These are phyloP conservation scores for Formicarius rufipectus DNA, from an alignment of 2,113 vertebrate species.

Conservation along the genomic window DNA sequence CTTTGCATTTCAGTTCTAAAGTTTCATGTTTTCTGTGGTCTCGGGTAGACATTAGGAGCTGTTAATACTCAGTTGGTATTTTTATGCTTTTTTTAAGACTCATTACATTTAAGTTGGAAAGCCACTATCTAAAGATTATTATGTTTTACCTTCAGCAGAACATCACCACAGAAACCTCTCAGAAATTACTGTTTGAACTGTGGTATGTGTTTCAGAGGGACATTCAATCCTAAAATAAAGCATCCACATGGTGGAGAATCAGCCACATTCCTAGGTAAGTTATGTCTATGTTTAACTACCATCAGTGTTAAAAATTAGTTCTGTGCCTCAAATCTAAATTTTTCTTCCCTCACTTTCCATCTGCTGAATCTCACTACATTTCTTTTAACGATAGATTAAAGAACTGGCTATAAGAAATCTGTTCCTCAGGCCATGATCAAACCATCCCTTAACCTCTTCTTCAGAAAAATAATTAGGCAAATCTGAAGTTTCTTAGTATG, in stretches of 20 bases:
- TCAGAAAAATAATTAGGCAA: background rate
- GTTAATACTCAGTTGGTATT: background rate
- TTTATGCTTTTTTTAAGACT: background rate
- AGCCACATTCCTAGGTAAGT: background rate
- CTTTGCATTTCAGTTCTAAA: background rate
- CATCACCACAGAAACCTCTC: background rate
- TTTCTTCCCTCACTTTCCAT: background rate
- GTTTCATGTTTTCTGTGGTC: background rate
- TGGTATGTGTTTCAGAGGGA: background rate
- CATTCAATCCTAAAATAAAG: background rate
- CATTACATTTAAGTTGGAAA: background rate
- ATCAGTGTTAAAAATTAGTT: slow-evolving; percentile 4
- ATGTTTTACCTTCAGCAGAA: slow-evolving; percentile 7
- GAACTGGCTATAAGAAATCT: background rate
- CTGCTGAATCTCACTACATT: background rate
- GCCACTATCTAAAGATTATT: background rate
- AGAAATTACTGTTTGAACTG: background rate
- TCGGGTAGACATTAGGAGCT: background rate
- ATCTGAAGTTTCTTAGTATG: background rate
- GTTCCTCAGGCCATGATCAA: background rate
- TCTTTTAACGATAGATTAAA: background rate
- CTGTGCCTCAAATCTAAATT: background rate
- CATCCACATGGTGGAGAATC: background rate
- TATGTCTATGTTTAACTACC: slow-evolving; percentile 1
- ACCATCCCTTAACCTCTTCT: background rate